Conservation (phyloP, 2,888 invertebrate species). For the Euplexia lucipara region DNA sequence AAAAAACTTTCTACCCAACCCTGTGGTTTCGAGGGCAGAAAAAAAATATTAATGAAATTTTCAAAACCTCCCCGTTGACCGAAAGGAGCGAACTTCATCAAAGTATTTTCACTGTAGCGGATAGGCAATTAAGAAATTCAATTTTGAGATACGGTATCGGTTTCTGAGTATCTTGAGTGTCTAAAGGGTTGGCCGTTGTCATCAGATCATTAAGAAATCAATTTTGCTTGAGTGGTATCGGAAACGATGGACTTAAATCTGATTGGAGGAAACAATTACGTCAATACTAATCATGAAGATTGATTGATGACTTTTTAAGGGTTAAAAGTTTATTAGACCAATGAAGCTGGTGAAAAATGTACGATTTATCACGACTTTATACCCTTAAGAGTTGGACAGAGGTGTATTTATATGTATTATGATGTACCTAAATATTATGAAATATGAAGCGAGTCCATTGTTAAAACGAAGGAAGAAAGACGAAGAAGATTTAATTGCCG, state of each 20-base stretch:
- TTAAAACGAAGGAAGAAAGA: no score
- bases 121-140: constrained; percentile 86
- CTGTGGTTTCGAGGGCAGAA: constrained; percentile 71
- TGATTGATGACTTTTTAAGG: constrained; percentile 17
- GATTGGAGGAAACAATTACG: constrained; percentile 36
- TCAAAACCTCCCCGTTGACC: constrained; percentile 80
- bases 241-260: constrained; percentile 29
- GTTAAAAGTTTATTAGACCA: not conserved
- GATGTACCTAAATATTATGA: no score
- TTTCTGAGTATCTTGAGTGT: constrained; percentile 48
- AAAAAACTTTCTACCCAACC: constrained; percentile 83
- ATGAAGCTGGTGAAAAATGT: not conserved
- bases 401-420: no score
- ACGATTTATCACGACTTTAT: no score
- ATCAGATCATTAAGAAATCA: constrained; percentile 47
- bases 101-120: constrained; percentile 82
- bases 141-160: constrained; percentile 71
- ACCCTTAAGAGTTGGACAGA: no score
- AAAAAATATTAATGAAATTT: constrained; percentile 86
- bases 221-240: constrained; percentile 52
- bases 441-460: no score
- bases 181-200: constrained; percentile 53
- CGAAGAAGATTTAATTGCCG: no score
- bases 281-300: constrained; percentile 31
- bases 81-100: constrained; percentile 79